phyloP scores from a whole-genome alignment of 2,797 vertebrate species.

The Falco concolor region DNA sequence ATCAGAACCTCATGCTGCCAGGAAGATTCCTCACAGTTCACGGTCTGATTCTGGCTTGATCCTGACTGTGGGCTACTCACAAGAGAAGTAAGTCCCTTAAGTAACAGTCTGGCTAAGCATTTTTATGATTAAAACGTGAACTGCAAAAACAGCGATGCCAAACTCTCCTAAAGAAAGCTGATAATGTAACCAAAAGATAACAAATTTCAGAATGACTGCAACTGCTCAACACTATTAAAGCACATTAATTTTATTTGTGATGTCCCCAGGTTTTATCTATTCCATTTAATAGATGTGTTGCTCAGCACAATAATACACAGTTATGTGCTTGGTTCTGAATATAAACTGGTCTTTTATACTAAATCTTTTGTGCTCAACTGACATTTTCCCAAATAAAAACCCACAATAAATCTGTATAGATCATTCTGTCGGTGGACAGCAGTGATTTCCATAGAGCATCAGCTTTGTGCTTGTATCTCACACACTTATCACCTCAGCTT shows the following conservation, averaged over 20 bases:
- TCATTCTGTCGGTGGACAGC: not conserved
- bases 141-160: not conserved
- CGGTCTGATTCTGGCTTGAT: not conserved
- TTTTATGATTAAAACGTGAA: not conserved
- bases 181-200: not conserved
- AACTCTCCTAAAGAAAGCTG: not conserved
- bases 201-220: not conserved
- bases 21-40: not conserved
- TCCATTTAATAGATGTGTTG: not conserved
- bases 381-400: not conserved
- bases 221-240: not conserved
- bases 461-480: not conserved
- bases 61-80: not conserved
- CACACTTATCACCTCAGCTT: not conserved
- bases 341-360: not conserved
- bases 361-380: not conserved
- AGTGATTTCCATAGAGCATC: not conserved
- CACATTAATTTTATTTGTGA: not conserved
- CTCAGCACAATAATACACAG: not conserved
- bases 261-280: not conserved
- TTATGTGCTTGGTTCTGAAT: not conserved
- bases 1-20: not conserved
- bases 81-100: not conserved
- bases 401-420: not conserved
- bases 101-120: not conserved